These are phyloP conservation scores for Rhea americana DNA, from an alignment of 2,113 vertebrate species.

Conservation along the genomic window DNA sequence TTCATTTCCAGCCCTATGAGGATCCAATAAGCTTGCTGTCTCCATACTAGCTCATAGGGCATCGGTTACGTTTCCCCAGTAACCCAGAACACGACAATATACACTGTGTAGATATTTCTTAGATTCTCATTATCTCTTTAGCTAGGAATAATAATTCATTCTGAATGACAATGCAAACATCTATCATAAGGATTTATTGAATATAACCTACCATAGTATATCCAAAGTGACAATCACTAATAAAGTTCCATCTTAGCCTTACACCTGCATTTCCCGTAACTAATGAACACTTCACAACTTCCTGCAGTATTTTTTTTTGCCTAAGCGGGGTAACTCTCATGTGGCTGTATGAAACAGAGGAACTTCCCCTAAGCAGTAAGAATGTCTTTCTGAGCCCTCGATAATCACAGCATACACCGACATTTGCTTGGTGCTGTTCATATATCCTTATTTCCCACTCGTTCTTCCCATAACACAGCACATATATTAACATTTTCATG, in stretches of 20 bases:
- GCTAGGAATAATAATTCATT: slow-evolving; percentile 46
- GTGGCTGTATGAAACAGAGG: not conserved
- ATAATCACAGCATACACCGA: not conserved
- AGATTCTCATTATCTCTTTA: slow-evolving; percentile 21
- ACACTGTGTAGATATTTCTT: slow-evolving; percentile 17
- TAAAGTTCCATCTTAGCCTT: not conserved
- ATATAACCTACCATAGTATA: slow-evolving; percentile 15
- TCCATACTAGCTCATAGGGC: not conserved
- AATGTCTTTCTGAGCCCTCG: not conserved
- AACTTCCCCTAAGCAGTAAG: not conserved
- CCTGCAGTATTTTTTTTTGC: slow-evolving; percentile 12
- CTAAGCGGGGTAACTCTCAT: not conserved
- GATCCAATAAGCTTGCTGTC: not conserved
- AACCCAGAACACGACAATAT: slow-evolving; percentile 1
- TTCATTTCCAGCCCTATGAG: not conserved
- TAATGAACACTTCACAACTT: slow-evolving; percentile 35
- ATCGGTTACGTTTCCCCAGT: not conserved
- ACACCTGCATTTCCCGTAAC: not conserved
- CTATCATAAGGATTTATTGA: slow-evolving; percentile 27
- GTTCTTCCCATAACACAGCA: not conserved
- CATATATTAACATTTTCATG: not conserved
- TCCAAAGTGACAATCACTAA: slow-evolving; percentile 44
- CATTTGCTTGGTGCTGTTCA: not conserved
- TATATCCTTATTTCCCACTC: not conserved
- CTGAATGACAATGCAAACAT: slow-evolving; percentile 30